Evolutionary conservation across 2,113 vertebrate genomes (phyloP).

Genomic region (Pelobates fuscus): DNA sequence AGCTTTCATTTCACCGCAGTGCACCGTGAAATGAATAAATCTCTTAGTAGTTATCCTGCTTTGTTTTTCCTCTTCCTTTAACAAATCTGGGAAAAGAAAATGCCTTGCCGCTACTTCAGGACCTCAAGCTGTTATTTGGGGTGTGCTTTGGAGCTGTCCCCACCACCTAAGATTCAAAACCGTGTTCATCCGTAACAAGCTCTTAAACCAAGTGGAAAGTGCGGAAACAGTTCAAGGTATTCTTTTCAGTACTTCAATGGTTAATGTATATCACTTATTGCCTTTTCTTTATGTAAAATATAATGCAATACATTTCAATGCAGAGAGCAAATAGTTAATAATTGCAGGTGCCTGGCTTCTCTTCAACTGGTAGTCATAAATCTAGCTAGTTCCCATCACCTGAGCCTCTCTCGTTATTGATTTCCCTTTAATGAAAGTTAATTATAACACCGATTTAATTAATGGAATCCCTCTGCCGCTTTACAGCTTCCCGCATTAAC

Average conservation of each 20-base stretch:
- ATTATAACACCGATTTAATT: constrained; percentile 79
- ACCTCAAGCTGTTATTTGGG: constrained; percentile 40
- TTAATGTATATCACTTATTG: constrained; percentile 4
- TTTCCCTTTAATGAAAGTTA: constrained; percentile 78
- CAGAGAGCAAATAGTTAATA: constrained; percentile 64
- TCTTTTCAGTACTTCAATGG: neutral
- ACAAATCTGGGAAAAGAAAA: constrained; percentile 4
- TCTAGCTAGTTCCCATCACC: constrained; percentile 46
- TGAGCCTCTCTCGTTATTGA: constrained; percentile 68
- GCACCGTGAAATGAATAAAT: neutral
- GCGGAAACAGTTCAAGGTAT: neutral
- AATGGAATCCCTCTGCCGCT: constrained; percentile 71
- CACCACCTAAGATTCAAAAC: constrained; percentile 24
- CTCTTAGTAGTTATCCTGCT: neutral
- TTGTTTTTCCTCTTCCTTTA: neutral
- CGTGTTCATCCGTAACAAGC: neutral
- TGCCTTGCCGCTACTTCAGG: constrained; percentile 9
- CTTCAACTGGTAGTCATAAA: constrained; percentile 30
- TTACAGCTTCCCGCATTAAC: constrained; percentile 72
- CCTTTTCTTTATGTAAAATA: neutral
- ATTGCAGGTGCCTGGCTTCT: constrained; percentile 42
- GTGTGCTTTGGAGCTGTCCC: constrained; percentile 39
- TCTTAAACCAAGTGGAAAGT: constrained; percentile 22
- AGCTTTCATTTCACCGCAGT: no score
- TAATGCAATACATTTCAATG: constrained; percentile 46